Base-by-base conservation (phyloP, 1,140 invertebrate species). In the Stenopsyche tienmushanensis region DNA sequence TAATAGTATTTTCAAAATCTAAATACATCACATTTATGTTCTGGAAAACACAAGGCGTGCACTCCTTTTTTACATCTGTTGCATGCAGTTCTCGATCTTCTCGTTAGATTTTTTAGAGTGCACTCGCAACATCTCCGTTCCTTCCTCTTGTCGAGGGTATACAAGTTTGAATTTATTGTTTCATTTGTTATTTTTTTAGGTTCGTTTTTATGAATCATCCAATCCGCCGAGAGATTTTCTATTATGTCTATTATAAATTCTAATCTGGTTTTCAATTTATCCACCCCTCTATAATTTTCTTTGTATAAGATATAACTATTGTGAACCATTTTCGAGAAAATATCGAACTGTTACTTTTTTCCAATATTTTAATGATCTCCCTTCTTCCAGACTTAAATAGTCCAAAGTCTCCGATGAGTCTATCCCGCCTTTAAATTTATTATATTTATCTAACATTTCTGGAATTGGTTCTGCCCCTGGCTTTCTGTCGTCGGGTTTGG, bases 311-410 rank as follows among this genome's bases (percentile, higher is more conserved):
- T 49, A 15, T 49, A 49, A 15, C n/a, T 24, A 54, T 54, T 54
- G 50, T 29, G 18, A 34, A 57, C 18, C 54, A 57, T 57, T 18
- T 26, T 57, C 3, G 54, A 57, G n/a, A 57, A 15, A 3, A 41
- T 57, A 18, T 15, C 34, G 29, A 57, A 57, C 15, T 26, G 34
- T n/a, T 34, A 57, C 18, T 57, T 57, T 57, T 39, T 57, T 57
- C 54, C 54, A 57, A 57, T 57, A 57, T 39, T 57, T 57, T 8
- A 57, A 17, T 7, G 54, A 34, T 15, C 54, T 9, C 39, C 54
- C 8, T 34, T 39, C 29, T 10, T 39, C 54, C 9, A 7, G 34
- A n/a, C n/a, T n/a, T n/a, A n/a, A n/a, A n/a, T n/a, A n/a, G n/a
- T n/a, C n/a, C 18, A 41, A 34, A 17, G 18, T 39, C 9, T 57